Evolutionary conservation across 2,113 vertebrate species (phyloP).

Genomic region (Cairina moschata): DNA sequence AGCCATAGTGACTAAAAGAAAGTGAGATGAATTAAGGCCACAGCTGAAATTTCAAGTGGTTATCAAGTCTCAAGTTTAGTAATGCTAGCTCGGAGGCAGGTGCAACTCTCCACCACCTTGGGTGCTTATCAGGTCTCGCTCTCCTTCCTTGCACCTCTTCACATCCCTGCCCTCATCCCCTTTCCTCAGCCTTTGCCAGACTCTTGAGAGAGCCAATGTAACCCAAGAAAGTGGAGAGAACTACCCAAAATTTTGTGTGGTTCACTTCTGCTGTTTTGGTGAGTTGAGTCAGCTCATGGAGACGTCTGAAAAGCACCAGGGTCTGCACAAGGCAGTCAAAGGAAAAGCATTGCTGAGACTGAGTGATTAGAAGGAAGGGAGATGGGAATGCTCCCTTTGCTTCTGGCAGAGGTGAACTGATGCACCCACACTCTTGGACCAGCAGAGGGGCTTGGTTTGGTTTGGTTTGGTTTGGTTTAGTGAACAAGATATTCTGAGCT

Average conservation of each 20-base stretch:
- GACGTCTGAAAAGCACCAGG: background rate
- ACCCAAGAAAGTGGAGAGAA: background rate
- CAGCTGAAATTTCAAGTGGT: constrained; percentile 46
- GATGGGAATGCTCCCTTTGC: background rate
- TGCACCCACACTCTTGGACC: background rate
- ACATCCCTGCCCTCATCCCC: background rate
- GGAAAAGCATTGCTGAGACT: rapidly evolving
- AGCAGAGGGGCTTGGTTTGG: background rate
- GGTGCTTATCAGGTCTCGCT: background rate
- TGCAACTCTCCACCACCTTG: background rate
- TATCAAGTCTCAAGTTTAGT: constrained; percentile 4
- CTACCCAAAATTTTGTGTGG: background rate
- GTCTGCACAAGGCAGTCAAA: background rate
- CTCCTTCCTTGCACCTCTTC: background rate
- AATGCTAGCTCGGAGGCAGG: background rate
- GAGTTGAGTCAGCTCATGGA: background rate
- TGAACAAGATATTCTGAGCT: background rate
- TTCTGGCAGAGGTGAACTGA: background rate
- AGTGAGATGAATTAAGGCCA: background rate
- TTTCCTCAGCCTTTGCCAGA: background rate
- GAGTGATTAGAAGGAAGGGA: background rate
- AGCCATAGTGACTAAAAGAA: background rate
- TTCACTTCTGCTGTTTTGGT: background rate
- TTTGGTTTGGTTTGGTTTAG: background rate
- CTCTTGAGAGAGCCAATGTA: background rate